Evolutionary conservation across 2,113 vertebrate species (phyloP).

Genomic region (Stictonetta naevosa): DNA sequence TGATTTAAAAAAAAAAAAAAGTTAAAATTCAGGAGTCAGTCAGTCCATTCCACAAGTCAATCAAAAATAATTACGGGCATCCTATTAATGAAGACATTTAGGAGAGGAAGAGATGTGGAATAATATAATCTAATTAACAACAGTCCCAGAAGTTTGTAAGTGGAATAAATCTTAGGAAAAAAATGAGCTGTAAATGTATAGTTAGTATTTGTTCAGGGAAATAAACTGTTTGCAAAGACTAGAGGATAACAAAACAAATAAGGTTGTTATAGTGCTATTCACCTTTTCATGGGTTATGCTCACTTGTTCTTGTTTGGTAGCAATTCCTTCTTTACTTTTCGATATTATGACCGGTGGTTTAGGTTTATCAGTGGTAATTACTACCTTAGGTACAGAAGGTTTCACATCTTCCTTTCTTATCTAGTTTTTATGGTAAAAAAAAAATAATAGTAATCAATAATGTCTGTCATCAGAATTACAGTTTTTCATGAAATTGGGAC

Average conservation of each 20-base stretch:
- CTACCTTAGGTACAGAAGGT: slow-evolving; percentile 69
- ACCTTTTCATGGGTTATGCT: slow-evolving; percentile 79
- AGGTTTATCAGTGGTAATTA: slow-evolving; percentile 69
- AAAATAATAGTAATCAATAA: slow-evolving; percentile 58
- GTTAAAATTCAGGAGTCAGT: slow-evolving; percentile 38
- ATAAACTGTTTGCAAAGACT: background rate
- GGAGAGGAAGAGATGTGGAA: background rate
- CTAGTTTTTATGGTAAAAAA: slow-evolving; percentile 78
- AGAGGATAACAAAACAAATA: background rate
- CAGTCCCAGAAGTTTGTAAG: background rate
- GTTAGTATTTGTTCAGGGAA: slow-evolving; percentile 51
- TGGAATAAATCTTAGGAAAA: background rate
- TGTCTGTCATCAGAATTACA: background rate
- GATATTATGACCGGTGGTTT: slow-evolving; percentile 10
- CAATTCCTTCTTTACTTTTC: slow-evolving; percentile 70
- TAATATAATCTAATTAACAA: background rate
- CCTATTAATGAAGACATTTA: slow-evolving; percentile 1
- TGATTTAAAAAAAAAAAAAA: background rate
- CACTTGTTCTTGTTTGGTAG: slow-evolving; percentile 72
- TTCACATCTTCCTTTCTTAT: slow-evolving; percentile 80
- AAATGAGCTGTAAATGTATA: background rate
- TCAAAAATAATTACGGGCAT: background rate
- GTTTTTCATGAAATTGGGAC: background rate
- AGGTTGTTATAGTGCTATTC: slow-evolving; percentile 46
- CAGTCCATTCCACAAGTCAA: background rate